These are phyloP conservation scores for Lutjanus argentimaculatus DNA, from an alignment of 2,797 vertebrate genomes.

Conservation along the genomic window DNA sequence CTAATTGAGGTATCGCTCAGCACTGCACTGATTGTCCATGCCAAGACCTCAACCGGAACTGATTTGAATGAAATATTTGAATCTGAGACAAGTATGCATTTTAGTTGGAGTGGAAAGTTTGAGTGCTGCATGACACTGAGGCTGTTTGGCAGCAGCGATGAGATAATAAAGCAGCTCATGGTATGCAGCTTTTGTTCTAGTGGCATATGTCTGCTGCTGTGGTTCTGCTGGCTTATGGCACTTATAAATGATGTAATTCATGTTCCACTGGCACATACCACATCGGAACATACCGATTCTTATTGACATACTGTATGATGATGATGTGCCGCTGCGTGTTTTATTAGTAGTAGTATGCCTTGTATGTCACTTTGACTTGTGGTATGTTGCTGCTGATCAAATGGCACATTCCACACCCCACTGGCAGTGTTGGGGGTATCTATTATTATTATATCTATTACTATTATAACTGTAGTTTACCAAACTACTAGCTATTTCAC, in stretches of 20 bases:
- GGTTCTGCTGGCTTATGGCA: background rate
- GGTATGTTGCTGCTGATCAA: background rate
- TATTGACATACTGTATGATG: background rate
- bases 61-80: conserved; percentile 10
- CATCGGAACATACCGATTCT: background rate
- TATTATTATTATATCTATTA: no score
- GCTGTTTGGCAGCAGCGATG: conserved; percentile 6
- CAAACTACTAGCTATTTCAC: no score
- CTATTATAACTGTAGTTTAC: no score
- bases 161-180: background rate
- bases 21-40: no score
- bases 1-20: background rate
- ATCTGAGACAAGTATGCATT: conserved; percentile 11
- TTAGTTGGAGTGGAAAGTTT: conserved; percentile 12
- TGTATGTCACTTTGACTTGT: background rate
- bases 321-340: background rate
- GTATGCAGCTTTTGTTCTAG: background rate
- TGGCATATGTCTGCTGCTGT: background rate
- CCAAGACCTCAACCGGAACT: background rate
- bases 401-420: background rate
- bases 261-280: background rate
- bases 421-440: background rate
- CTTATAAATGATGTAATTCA: background rate
- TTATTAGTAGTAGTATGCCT: background rate
- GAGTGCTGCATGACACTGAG: background rate